These are phyloP conservation scores for Ennomos erosarius DNA, from an alignment of 2,888 invertebrate species.

Conservation along the genomic window DNA sequence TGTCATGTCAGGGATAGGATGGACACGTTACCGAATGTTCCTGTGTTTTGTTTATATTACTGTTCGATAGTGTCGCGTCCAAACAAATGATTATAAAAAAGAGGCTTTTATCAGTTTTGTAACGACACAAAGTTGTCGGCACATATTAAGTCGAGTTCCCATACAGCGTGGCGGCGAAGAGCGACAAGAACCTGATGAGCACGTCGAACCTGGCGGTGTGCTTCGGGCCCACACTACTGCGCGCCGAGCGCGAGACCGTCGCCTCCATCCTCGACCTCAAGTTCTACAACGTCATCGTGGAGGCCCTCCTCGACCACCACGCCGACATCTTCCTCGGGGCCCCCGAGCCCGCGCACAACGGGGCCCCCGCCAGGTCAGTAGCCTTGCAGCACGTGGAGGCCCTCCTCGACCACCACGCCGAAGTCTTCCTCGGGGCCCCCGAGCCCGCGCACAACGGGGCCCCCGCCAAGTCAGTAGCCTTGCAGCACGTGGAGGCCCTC, in stretches of 20 bases:
- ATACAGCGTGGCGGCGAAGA: slow-evolving; percentile 88
- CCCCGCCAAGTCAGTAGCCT: slow-evolving; percentile 8
- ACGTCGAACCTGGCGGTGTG: slow-evolving; percentile 98
- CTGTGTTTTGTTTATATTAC: too few relatives aligned
- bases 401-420: slow-evolving; percentile 89
- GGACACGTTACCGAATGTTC: too few relatives aligned
- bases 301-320: slow-evolving; percentile 93
- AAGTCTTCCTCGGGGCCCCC: slow-evolving; percentile 66
- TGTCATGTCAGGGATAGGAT: too few relatives aligned
- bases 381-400: slow-evolving; percentile 86
- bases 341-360: slow-evolving; percentile 30
- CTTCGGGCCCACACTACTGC: slow-evolving; percentile 97
- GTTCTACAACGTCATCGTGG: slow-evolving; percentile 99
- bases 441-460: slow-evolving; percentile 21
- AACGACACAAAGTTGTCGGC: too few relatives aligned
- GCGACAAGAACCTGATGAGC: slow-evolving; percentile 98
- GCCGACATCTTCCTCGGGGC: slow-evolving; percentile 75
- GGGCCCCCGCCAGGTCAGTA: slow-evolving; percentile 9
- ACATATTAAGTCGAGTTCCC: not conserved
- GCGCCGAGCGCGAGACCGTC: slow-evolving; percentile 98
- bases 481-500: slow-evolving; percentile 88
- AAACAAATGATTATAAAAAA: too few relatives aligned
- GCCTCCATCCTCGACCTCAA: slow-evolving; percentile 99
- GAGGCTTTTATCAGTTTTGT: too few relatives aligned
- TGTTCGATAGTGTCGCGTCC: too few relatives aligned